Percentiles rank a stretch among this genome's conserved stretches.
phyloP scores from a whole-genome alignment of 2,113 vertebrate species.

The Ramphastos sulfuratus region DNA sequence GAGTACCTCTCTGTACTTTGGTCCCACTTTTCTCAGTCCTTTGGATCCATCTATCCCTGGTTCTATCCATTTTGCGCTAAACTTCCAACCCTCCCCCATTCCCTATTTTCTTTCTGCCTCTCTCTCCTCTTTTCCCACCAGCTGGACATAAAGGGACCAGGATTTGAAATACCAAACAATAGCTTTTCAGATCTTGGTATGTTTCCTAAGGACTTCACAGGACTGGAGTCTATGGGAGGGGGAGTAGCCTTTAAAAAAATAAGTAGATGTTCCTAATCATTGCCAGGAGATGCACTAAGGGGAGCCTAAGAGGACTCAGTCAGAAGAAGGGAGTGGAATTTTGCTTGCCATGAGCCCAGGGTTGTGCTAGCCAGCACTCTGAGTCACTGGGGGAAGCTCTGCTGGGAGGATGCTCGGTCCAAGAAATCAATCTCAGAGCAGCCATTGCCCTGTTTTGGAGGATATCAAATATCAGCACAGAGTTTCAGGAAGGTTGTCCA shows the following conservation, averaged over 20 bases:
- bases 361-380: conserved; percentile 15
- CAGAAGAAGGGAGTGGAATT: conserved; percentile 47
- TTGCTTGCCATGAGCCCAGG: conserved; percentile 42
- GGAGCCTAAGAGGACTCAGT: conserved; percentile 47
- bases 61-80: not conserved
- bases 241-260: conserved; percentile 48
- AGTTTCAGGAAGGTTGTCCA: conserved; percentile 16
- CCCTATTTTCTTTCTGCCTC: conserved; percentile 43
- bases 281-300: conserved; percentile 70
- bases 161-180: conserved; percentile 67
- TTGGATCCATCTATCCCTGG: not conserved
- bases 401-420: not conserved
- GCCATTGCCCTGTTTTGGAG: not conserved
- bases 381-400: conserved; percentile 41
- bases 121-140: conserved; percentile 62
- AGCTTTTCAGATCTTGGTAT: conserved; percentile 66
- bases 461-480: not conserved
- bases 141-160: conserved; percentile 63
- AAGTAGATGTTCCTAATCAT: conserved; percentile 65
- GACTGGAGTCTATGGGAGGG: conserved; percentile 44
- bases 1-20: not conserved
- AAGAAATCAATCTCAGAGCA: conserved; percentile 15
- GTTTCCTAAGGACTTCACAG: conserved; percentile 65
- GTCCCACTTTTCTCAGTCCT: not conserved
- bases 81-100: not conserved